These are phyloP conservation scores for Heliconius hewitsoni DNA, from an alignment of 1,140 invertebrate species.

Conservation along the genomic window DNA sequence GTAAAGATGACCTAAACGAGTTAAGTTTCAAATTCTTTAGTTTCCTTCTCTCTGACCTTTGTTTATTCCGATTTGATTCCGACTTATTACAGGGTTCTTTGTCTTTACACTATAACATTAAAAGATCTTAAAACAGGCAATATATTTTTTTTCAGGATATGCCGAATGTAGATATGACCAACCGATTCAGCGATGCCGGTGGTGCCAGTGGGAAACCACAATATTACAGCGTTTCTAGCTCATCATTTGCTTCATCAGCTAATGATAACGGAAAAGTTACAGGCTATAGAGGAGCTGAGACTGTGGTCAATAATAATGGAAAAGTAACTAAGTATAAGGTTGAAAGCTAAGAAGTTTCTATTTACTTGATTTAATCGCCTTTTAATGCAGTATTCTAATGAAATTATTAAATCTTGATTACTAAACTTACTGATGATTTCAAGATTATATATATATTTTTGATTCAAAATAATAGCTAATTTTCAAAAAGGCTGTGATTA, in stretches of 20 bases:
- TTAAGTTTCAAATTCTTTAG: no score
- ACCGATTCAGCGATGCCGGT: constrained; percentile 72
- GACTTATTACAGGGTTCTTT: no score
- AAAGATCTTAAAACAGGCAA: not conserved
- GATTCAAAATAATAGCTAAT: constrained; percentile 16
- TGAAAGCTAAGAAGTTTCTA: constrained; percentile 56
- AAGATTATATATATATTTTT: constrained; percentile 2
- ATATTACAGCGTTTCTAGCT: constrained; percentile 83
- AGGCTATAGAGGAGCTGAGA: constrained; percentile 82
- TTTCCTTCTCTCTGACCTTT: no score
- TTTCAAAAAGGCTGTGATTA: constrained; percentile 35
- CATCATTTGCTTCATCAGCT: constrained; percentile 82
- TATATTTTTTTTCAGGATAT: constrained; percentile 69
- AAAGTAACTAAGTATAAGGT: constrained; percentile 84
- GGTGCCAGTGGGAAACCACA: constrained; percentile 51
- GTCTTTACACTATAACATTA: not conserved
- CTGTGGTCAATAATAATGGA: constrained; percentile 88
- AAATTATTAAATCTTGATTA: not conserved
- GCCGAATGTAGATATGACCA: constrained; percentile 81
- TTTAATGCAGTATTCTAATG: constrained; percentile 15
- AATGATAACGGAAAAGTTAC: constrained; percentile 83
- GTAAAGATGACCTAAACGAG: no score
- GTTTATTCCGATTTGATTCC: no score
- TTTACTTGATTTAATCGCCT: not conserved
- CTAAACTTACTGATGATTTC: not conserved